Base-by-base conservation (phyloP, 2,797 vertebrate species). In the Hyperoplus immaculatus region DNA sequence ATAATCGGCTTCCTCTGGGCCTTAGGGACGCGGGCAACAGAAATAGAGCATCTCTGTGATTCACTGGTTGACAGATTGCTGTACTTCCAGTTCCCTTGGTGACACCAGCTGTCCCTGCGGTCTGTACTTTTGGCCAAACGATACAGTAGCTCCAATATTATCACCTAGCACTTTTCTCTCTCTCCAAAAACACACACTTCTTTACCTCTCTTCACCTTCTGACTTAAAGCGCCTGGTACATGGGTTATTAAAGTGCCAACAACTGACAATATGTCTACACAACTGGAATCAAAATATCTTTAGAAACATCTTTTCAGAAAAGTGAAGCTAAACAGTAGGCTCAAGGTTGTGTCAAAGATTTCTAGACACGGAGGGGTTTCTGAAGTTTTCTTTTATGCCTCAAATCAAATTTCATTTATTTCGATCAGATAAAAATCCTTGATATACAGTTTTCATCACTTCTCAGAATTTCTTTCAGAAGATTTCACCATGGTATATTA, bases 61-160 rank as follows among this genome's bases (percentile, higher is more conserved):
- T 75, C 50, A 46, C 43, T 51, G 70, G 77, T 53, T 79, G 69
- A 89, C 86, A 89, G 83, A 89, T 87, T 86, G 84, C 72, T 36
- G 71, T 65, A 75, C 79, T 79, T 80, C 81, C 58, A 49, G 15
- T 85, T 88, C 82, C 73, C 78, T 51, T 49, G 68, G 81, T 72
- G 82, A 87, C 60, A 81, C 84, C 90, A 82, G 88, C 89, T 90
- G 91, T 85, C 86, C 73, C 54, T 14, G 29, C 3, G 64, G 18
- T 86, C 71, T 39, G 15, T 66, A 77, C 4, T 15, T 8, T 66
- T 47, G n/a, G 69, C 62, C 18, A 29, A 29, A 29, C 29, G 29
- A 29, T 29, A 29, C 38, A n/a, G 8, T 53, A 8, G 3, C 39
- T 29, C 58, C 14, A n/a, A 78, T 5, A 41, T 18, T 12, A 36